Conservation (phyloP, 2,888 invertebrate genomes). For the Cremastobaeus sp. region DNA sequence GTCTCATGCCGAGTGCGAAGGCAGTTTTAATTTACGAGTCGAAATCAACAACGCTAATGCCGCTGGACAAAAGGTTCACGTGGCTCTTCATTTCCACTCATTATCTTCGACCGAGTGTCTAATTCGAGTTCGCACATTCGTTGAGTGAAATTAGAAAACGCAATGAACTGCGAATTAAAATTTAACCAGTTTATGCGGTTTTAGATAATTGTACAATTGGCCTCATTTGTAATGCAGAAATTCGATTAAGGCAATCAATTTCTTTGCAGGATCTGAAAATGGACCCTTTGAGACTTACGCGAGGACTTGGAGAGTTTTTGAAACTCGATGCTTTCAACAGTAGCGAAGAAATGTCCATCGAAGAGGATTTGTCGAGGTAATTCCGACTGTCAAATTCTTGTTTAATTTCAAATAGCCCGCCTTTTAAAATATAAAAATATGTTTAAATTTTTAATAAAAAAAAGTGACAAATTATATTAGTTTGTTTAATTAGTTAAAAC, state of each 20-base stretch:
- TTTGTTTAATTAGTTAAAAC: too few relatives aligned
- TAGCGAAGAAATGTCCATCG: slow-evolving; percentile 14
- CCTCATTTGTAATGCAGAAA: too few relatives aligned
- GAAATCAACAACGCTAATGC: slow-evolving; percentile 18
- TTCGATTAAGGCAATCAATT: background rate
- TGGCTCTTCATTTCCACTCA: slow-evolving; percentile 11
- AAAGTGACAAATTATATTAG: background rate
- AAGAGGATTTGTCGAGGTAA: slow-evolving; percentile 5
- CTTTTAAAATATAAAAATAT: too few relatives aligned
- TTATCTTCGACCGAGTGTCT: slow-evolving; percentile 10
- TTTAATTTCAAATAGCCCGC: background rate
- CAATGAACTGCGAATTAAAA: background rate
- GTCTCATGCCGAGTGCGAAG: too few relatives aligned
- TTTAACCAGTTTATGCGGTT: too few relatives aligned
- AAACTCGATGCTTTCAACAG: background rate
- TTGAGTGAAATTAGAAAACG: slow-evolving; percentile 17
- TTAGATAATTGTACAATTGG: too few relatives aligned
- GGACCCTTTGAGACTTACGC: too few relatives aligned
- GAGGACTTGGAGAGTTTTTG: background rate
- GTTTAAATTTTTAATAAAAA: background rate
- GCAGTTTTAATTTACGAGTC: slow-evolving; percentile 6
- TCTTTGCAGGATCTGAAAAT: slow-evolving; percentile 1
- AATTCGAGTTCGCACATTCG: slow-evolving; percentile 8
- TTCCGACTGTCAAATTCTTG: background rate
- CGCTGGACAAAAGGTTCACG: slow-evolving; percentile 17